phyloP scores from a whole-genome alignment of 2,888 invertebrate genomes.

The Pinctada fucata region DNA sequence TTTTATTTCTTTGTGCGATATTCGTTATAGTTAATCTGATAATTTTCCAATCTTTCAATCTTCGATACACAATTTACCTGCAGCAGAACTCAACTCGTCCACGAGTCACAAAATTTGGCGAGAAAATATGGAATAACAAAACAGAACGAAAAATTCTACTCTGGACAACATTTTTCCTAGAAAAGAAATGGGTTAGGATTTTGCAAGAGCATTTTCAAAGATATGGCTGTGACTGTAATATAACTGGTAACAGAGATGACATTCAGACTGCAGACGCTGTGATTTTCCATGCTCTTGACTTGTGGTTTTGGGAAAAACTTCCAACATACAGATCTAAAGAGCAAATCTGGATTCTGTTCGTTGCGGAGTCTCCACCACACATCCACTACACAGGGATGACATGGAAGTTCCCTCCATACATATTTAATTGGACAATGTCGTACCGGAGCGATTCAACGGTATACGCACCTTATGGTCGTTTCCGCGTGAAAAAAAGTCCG shows the following conservation, averaged over 20 bases:
- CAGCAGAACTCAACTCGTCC: background rate
- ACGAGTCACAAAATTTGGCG: background rate
- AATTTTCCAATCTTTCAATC: background rate
- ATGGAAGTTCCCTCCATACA: conserved; percentile 1
- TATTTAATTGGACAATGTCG: conserved; percentile 48
- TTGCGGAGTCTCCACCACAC: conserved; percentile 24
- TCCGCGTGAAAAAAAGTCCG: no score
- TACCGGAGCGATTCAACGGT: conserved; percentile 40
- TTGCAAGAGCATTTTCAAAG: background rate
- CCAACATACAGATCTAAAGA: conserved; percentile 15
- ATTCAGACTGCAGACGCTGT: conserved; percentile 39
- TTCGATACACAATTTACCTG: background rate
- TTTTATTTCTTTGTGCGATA: background rate
- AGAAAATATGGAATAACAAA: background rate
- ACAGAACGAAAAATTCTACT: background rate
- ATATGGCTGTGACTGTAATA: conserved; percentile 32
- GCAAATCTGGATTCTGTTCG: conserved; percentile 20
- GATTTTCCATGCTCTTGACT: conserved; percentile 39
- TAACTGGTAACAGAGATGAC: conserved; percentile 34
- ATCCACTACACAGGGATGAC: conserved; percentile 14
- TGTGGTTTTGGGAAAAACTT: conserved; percentile 33
- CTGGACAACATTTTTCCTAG: background rate
- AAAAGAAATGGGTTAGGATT: background rate
- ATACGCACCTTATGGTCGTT: conserved; percentile 29
- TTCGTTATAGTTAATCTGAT: background rate